Evolutionary conservation across 2,797 vertebrate genomes (phyloP).

Genomic region (Limnodromus scolopaceus): DNA sequence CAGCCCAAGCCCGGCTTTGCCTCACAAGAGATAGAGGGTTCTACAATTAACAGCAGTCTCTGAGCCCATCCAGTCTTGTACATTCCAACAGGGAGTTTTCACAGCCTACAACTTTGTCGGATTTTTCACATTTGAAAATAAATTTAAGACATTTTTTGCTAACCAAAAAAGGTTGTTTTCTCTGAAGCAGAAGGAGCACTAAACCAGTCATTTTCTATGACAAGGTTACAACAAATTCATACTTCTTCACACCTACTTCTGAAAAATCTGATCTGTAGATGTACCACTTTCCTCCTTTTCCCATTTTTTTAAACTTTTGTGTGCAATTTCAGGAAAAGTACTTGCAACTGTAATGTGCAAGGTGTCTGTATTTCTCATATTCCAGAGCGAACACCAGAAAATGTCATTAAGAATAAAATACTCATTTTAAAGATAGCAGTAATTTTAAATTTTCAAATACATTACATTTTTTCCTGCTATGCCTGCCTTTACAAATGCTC

Average conservation of each 20-base stretch:
- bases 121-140: not conserved
- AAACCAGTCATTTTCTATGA: not conserved
- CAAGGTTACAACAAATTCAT: not conserved
- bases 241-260: not conserved
- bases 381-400: not conserved
- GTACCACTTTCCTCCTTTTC: not conserved
- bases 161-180: not conserved
- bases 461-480: not conserved
- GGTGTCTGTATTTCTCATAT: not conserved
- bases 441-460: slow-evolving; percentile 20
- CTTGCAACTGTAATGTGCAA: not conserved
- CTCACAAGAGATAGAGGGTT: not conserved
- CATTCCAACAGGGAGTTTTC: not conserved
- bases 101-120: not conserved
- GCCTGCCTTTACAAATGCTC: slow-evolving; percentile 7
- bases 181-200: not conserved
- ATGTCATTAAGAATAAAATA: slow-evolving; percentile 24
- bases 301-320: not conserved
- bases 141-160: not conserved
- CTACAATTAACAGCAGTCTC: not conserved
- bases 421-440: slow-evolving; percentile 3
- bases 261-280: not conserved
- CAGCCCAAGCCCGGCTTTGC: not conserved
- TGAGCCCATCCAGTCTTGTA: not conserved
- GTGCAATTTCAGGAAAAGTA: not conserved